Conservation (phyloP, 2,888 invertebrate species). For the Oscheius sp. region DNA sequence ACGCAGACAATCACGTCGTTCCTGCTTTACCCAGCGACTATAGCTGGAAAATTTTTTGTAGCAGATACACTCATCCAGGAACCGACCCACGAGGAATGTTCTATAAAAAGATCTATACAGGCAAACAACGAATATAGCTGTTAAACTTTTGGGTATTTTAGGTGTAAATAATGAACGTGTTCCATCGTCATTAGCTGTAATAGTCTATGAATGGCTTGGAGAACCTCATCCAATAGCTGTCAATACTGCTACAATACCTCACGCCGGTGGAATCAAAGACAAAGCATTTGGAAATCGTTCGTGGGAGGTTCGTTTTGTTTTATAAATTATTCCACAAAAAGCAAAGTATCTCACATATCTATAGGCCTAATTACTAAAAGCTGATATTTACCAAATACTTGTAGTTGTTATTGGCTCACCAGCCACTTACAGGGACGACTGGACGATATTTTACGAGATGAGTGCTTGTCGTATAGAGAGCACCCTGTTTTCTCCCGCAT, state of each 20-base stretch:
- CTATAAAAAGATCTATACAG: conserved; percentile 49
- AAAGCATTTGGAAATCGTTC: conserved; percentile 24
- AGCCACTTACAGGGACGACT: conserved; percentile 25
- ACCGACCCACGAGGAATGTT: conserved; percentile 52
- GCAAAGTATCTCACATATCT: not conserved
- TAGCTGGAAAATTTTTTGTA: conserved; percentile 40
- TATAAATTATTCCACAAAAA: not conserved
- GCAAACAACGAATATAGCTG: conserved; percentile 6
- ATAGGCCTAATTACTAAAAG: no score
- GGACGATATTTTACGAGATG: conserved; percentile 28
- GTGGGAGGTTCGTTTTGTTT: conserved; percentile 30
- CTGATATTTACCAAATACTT: not conserved
- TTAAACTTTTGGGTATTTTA: not conserved
- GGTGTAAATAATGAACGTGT: conserved; percentile 16
- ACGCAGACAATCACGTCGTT: not conserved
- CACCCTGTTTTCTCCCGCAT: conserved; percentile 30
- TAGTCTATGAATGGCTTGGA: conserved; percentile 58
- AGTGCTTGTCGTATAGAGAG: conserved; percentile 25
- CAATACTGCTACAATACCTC: conserved; percentile 16
- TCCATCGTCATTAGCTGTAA: conserved; percentile 40
- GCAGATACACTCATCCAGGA: conserved; percentile 53
- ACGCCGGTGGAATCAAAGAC: conserved; percentile 20
- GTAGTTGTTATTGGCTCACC: not conserved
- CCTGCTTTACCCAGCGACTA: not conserved
- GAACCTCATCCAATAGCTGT: conserved; percentile 53